Conservation (phyloP, 2,888 invertebrate species). For the Cryptosula pallasiana region DNA sequence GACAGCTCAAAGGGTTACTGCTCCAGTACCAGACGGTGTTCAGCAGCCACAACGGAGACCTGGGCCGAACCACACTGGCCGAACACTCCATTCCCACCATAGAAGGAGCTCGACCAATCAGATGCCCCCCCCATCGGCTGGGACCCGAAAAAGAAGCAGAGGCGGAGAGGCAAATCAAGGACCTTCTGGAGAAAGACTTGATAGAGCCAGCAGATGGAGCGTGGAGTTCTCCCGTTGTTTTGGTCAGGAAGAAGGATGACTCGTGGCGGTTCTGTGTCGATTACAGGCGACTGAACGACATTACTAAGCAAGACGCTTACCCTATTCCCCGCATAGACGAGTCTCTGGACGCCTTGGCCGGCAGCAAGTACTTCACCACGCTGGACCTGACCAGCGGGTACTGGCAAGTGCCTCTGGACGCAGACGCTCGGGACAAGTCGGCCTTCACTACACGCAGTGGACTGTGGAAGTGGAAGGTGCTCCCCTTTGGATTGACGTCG, state of each 20-base stretch:
- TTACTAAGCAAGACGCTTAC: neutral
- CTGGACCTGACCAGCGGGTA: constrained; percentile 25
- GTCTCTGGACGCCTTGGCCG: constrained; percentile 10
- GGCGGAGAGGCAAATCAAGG: neutral
- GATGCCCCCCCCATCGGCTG: constrained; percentile 8
- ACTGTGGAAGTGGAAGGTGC: constrained; percentile 14
- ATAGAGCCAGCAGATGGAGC: constrained; percentile 34
- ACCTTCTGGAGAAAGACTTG: neutral
- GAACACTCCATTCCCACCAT: neutral
- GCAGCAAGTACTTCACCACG: neutral
- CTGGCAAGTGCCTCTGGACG: neutral
- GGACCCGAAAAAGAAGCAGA: constrained; percentile 2
- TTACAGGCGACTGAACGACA: neutral
- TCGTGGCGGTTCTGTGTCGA: neutral
- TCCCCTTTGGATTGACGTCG: neutral
- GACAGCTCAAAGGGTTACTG: neutral
- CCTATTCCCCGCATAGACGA: neutral
- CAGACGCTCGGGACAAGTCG: neutral
- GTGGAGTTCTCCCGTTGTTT: constrained; percentile 44
- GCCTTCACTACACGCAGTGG: neutral
- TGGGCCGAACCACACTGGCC: neutral
- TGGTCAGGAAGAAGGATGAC: constrained; percentile 29
- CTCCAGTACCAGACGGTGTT: neutral
- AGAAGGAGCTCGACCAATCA: neutral
- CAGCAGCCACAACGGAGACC: neutral